Percentiles rank a stretch among this genome's conserved stretches.
Evolutionary conservation across 2,888 invertebrate species (phyloP).

Genomic region (Schizaphis graminum): DNA sequence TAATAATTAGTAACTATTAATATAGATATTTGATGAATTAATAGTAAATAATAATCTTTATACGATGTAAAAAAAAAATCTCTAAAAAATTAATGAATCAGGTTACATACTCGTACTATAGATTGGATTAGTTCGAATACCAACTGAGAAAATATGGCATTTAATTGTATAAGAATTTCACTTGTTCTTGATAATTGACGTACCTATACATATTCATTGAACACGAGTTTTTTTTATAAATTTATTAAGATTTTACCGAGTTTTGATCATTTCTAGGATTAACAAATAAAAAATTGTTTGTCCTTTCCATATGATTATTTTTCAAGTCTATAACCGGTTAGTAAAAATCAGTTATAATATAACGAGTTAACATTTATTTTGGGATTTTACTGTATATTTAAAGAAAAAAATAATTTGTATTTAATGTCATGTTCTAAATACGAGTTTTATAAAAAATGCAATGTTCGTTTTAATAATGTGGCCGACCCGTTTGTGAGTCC

Average conservation of each 20-base stretch:
- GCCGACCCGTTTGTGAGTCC: not conserved
- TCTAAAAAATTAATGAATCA: not conserved
- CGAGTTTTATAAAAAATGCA: not conserved
- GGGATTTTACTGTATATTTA: conserved; percentile 8
- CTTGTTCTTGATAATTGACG: not conserved
- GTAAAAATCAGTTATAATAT: conserved; percentile 28
- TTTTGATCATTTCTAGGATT: not conserved
- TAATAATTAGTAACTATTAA: not conserved
- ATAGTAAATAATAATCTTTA: not conserved
- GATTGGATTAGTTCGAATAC: not conserved
- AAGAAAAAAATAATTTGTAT: conserved; percentile 28
- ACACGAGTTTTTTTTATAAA: not conserved
- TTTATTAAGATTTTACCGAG: not conserved
- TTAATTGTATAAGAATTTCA: not conserved
- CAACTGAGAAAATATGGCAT: not conserved
- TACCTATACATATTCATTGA: not conserved
- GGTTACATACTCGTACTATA: not conserved
- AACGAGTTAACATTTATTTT: conserved; percentile 37
- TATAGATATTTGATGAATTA: not conserved
- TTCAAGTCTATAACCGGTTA: conserved; percentile 45
- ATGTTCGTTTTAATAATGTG: not conserved
- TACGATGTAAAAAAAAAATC: not conserved
- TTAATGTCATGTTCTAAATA: conserved; percentile 33
- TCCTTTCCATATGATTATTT: conserved; percentile 9
- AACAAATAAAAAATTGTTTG: conserved; percentile 40